Percentiles rank a stretch among this genome's conserved stretches.
These are phyloP conservation scores for Cepphus grylle DNA, from an alignment of 2,113 vertebrate species.

Conservation along the genomic window DNA sequence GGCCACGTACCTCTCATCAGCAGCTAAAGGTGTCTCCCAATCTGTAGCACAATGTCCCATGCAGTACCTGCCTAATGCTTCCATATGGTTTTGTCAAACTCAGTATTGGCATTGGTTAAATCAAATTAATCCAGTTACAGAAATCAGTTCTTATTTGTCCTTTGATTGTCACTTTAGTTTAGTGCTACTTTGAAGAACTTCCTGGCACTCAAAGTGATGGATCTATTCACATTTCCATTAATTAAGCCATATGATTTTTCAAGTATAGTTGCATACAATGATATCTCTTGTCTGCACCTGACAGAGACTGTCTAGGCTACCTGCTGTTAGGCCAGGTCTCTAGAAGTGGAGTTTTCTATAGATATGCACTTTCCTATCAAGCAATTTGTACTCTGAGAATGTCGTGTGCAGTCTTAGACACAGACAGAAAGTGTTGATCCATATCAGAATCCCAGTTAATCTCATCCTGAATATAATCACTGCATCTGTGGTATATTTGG, in stretches of 20 bases:
- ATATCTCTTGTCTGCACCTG: not conserved
- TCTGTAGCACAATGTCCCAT: not conserved
- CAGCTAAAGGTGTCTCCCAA: not conserved
- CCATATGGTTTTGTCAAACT: rapidly evolving
- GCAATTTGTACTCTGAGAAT: not conserved
- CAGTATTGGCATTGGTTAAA: not conserved
- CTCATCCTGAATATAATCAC: not conserved
- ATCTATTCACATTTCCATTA: not conserved
- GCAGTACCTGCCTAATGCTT: not conserved
- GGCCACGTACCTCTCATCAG: not conserved
- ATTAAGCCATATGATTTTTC: not conserved
- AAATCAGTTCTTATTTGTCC: not conserved
- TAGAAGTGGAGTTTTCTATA: not conserved
- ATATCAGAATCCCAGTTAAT: not conserved
- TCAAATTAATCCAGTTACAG: not conserved
- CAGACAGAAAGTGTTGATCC: not conserved
- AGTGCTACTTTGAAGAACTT: not conserved
- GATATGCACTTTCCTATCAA: not conserved
- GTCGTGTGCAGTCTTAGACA: not conserved
- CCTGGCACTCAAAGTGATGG: not conserved
- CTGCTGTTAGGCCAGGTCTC: not conserved
- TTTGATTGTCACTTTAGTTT: not conserved
- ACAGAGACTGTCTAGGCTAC: not conserved
- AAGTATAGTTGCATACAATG: not conserved
- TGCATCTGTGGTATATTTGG: not conserved